Evolutionary conservation across 2,888 invertebrate species (phyloP), one percentile per base, ranked within the genome.

Genomic region (Taenaris catops): DNA sequence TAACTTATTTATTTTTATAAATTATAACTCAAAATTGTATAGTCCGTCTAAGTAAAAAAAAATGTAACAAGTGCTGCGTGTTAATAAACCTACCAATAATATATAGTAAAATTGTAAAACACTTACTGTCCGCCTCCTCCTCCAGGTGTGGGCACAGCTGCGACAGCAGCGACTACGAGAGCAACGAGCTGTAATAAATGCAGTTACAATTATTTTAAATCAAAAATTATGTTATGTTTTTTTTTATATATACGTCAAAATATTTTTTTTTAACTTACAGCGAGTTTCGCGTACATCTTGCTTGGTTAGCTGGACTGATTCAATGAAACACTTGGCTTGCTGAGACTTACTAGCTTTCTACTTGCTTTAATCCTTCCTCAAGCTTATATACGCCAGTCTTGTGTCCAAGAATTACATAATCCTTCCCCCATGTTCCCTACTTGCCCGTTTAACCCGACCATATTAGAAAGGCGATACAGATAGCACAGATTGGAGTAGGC

Each of bases 241-340:
- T n/a, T n/a, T n/a, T n/a, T n/a, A n/a, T n/a, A n/a, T n/a, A n/a
- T n/a, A n/a, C n/a, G n/a, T n/a, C n/a, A n/a, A n/a, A n/a, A n/a
- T n/a, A n/a, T n/a, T n/a, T n/a, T n/a, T n/a, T n/a, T n/a, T 14
- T 12, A 38, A 78, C 84, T 84, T 74, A 84, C 84, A 67, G 84
- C 75, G 71, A 84, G 69, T 74, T 81, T 81, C 46, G 84, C 72
- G 84, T 80, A 79, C 84, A 84, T 84, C 64, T 74, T 83, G 71
- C 61, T 63, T 66, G 55, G 47, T 55, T 63, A 55, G 83, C 83
- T 83, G 83, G 81, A 80, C 74, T 79, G 81, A 78, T 69, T 61
- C 55, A 52, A 50, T 63, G 53, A 57, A 62, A 68, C 69, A 69
- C 70, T 71, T 65, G 58, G 62, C 51, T 58, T 70, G 63, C 44